Percentiles rank a stretch among this genome's conserved stretches.
These are phyloP conservation scores for Thamnaconus septentrionalis DNA, from an alignment of 2,113 vertebrate genomes.

Conservation along the genomic window DNA sequence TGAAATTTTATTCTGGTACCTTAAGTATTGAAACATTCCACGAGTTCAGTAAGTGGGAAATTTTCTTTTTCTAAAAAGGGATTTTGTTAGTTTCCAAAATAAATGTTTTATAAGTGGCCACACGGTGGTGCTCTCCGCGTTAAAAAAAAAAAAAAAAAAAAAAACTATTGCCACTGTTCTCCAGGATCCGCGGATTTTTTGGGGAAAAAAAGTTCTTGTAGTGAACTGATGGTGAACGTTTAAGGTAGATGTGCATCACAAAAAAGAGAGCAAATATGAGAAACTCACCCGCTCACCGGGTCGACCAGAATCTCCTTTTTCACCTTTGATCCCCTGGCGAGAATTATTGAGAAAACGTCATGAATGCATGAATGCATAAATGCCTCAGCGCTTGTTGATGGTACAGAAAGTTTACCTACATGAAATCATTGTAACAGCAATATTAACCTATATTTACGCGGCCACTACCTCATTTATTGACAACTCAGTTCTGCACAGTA, in stretches of 20 bases:
- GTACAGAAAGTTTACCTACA: too few species aligned
- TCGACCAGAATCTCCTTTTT: slow-evolving; percentile 82
- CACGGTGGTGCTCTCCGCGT: slow-evolving; percentile 18
- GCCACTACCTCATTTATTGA: too few species aligned
- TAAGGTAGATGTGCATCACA: not conserved
- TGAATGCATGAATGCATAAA: not conserved
- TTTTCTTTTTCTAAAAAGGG: too few species aligned
- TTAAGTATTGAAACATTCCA: too few species aligned
- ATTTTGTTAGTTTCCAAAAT: not conserved
- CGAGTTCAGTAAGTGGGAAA: too few species aligned
- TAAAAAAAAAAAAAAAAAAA: too few species aligned
- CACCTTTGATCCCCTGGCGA: slow-evolving; percentile 78
- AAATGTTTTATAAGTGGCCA: slow-evolving; percentile 18
- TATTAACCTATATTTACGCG: too few species aligned
- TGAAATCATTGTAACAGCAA: slow-evolving; percentile 1
- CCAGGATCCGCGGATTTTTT: not conserved
- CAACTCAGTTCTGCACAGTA: too few species aligned
- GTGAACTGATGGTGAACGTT: not conserved
- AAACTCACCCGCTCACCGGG: slow-evolving; percentile 82
- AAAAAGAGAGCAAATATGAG: not conserved
- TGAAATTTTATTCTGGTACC: not conserved
- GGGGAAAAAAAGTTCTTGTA: not conserved
- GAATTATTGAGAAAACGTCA: slow-evolving; percentile 9
- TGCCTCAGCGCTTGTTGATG: too few species aligned
- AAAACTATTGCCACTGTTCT: not conserved